Base-by-base conservation (phyloP, 2,797 vertebrate species). In the Halcyon badia region DNA sequence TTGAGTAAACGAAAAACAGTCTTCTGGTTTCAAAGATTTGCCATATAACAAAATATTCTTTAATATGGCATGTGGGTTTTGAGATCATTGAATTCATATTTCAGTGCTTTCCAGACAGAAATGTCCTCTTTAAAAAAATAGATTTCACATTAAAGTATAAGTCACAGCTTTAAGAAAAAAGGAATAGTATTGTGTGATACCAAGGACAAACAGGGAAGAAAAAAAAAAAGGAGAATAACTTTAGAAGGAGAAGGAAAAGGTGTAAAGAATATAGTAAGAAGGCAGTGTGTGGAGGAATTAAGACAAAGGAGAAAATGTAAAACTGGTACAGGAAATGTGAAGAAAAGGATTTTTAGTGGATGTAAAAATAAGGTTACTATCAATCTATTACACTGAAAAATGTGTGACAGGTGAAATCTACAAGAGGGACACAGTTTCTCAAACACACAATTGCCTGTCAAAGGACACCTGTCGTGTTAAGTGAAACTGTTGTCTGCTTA, bases 331-430 rank as follows among this genome's bases (percentile, higher is more conserved):
- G 18, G 14, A 82, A 94, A 72, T 51, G 10, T 57, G 19, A 90
- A 83, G 35, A 56, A 68, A 85, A 83, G 7, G 0, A 83, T 51
- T 58, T 2, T 1, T 16, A 42, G 7, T 20, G 49, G 19, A 94
- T 89, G 62, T 65, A 92, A 97, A 94, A 89, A 28, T 61, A 77
- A 46, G 19, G 22, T 56, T 37, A 60, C 84, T 91, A 60, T 57
- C 70, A 88, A 93, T 54, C 52, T 51, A 10, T 37, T 94, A 78
- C 22, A 64, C 75, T 94, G 73, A 48, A 61, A 97, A 95, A 92
- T 71, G 70, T 33, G 82, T 88, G 85, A 78, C 41, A 89, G 49
- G 73, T 85, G 73, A 80, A 96, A 96, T 62, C 73, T 92, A 56
- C 61, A 90, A 19, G 15, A 78, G 51, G 51, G 69, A 61, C 12